phyloP scores from a whole-genome alignment of 2,888 invertebrate genomes.

The Panopea generosa region DNA sequence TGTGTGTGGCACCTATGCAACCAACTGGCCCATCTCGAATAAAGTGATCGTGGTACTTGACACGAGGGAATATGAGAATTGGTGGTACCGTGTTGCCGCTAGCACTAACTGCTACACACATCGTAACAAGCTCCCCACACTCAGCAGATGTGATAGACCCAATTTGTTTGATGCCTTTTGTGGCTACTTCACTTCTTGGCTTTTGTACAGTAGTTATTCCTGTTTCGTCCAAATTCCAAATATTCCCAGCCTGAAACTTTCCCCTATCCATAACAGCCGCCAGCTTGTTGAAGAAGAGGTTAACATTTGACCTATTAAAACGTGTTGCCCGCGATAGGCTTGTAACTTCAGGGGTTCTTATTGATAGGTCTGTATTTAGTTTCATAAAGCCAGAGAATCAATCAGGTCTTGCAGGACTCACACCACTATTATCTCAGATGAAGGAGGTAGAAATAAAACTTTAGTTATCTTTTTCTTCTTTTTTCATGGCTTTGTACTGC shows the following conservation, averaged over 20 bases:
- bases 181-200: constrained; percentile 4
- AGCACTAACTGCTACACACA: constrained; percentile 13
- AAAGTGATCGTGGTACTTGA: constrained; percentile 3
- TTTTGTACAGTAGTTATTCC: constrained; percentile 9
- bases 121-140: constrained; percentile 7
- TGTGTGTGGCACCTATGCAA: constrained; percentile 2
- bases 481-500: no score
- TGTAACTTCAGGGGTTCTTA: constrained; percentile 10
- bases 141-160: constrained; percentile 8
- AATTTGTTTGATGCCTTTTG: constrained; percentile 10
- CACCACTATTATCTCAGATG: no score
- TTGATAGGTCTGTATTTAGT: constrained; percentile 3
- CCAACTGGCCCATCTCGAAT: constrained; percentile 2
- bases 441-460: no score
- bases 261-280: constrained; percentile 2
- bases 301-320: constrained; percentile 52
- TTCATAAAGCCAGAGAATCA: no score
- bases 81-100: constrained; percentile 12
- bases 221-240: constrained; percentile 20
- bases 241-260: neutral
- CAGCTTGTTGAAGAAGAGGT: constrained; percentile 42
- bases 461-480: no score
- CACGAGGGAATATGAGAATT: constrained; percentile 10
- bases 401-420: no score
- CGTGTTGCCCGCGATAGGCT: constrained; percentile 49